Evolutionary conservation across 64 coral and sea anemone species (phyloP), one percentile per base, ranked within the genome.

Genomic region (Montipora sp.): DNA sequence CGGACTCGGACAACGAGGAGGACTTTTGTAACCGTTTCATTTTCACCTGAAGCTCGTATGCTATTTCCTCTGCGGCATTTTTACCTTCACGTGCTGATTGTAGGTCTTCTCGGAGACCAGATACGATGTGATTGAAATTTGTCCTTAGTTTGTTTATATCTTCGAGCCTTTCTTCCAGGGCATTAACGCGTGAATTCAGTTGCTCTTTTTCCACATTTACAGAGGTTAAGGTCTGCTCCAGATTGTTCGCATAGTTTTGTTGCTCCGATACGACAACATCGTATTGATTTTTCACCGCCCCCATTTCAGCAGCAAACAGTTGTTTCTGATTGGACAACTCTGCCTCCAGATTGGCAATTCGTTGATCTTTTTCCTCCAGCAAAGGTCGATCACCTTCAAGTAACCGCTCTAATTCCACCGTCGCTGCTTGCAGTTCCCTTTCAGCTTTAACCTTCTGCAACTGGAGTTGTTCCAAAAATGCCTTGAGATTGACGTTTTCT

Each of bases 31-130:
- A 67, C 19, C 84, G 89, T 73, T 94, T 90, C 13, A 87, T 75
- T 70, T 98, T 90, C 49, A 89, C 61, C 72, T 85, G 80, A 51
- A 91, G 51, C 69, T 87, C 50, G 11, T 92, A 80, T 16, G 91
- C 50, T 12, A 93, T 79, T 23, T 84, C 65, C 4, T 94, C 92
- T 73, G 94, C 91, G 2, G 70, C 60, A 10, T 61, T 48, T 84
- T 92, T 98, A 19, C 94, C 92, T 65, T 92, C 76, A 59, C 92
- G 76, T 21, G 95, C 95, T 55, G 79, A 47, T 13, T 98, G 88
- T 1, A 98, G 15, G 51, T 98, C 95, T 78, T 94, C 95, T 47
- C 95, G 88, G 45, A 98, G 83, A 2, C 95, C 95, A 48, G 81
- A 85, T 14, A 98, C 83, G 66, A 98, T 98, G 73, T 98, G 89